These are phyloP conservation scores for Acanthurus leucopareius DNA, from an alignment of 2,797 vertebrate species.

Conservation along the genomic window DNA sequence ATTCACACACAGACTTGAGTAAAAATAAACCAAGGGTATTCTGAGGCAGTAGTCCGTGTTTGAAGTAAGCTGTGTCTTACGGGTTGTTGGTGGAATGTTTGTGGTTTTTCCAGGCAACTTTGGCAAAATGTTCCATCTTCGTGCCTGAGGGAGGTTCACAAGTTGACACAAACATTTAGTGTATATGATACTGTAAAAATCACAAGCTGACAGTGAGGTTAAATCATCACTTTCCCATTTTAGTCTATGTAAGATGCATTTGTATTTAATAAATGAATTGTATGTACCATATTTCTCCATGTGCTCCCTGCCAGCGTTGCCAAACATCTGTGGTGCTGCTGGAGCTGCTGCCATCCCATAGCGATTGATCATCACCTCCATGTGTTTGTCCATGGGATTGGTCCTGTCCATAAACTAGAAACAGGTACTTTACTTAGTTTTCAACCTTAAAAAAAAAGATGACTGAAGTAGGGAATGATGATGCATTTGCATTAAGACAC, in stretches of 20 bases:
- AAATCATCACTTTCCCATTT: neutral
- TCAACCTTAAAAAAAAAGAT: neutral
- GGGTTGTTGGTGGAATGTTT: slow-evolving; percentile 96
- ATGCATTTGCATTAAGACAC: no score
- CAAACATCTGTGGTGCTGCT: slow-evolving; percentile 91
- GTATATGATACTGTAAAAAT: neutral
- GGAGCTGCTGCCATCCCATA: slow-evolving; percentile 88
- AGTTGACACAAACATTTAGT: neutral
- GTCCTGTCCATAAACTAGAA: slow-evolving; percentile 87
- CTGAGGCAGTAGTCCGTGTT: neutral
- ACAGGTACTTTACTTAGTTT: neutral
- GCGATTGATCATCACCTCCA: slow-evolving; percentile 90
- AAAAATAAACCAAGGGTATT: neutral
- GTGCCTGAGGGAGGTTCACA: slow-evolving; percentile 86
- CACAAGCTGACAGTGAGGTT: neutral
- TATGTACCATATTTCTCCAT: slow-evolving; percentile 95
- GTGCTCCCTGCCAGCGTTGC: slow-evolving; percentile 91
- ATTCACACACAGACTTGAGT: neutral
- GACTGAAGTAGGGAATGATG: neutral
- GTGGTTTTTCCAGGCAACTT: slow-evolving; percentile 99
- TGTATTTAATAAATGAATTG: neutral
- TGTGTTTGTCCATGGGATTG: slow-evolving; percentile 92
- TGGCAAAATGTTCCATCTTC: slow-evolving; percentile 95
- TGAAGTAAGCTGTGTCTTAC: slow-evolving; percentile 83
- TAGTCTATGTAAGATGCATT: neutral